A percentile compares a stretch with the other conserved stretches of the same genome.
Conservation (phyloP, 2,113 vertebrate species). For the Dipodomys spectabilis region DNA sequence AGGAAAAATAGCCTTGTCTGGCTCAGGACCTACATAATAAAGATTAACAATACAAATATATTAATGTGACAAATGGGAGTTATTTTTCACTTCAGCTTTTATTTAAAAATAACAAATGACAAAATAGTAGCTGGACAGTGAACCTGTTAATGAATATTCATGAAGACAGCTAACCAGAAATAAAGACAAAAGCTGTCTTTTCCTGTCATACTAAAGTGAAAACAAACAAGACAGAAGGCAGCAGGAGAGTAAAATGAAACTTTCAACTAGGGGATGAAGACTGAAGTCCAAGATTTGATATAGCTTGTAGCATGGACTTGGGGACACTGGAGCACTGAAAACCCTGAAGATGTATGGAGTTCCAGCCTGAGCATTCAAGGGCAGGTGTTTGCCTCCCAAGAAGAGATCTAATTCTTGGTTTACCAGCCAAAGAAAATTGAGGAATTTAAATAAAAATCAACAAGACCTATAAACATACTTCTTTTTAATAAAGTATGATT, state of each 20-base stretch:
- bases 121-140: constrained; percentile 47
- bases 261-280: background rate
- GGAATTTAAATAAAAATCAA: constrained; percentile 49
- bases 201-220: constrained; percentile 61
- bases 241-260: background rate
- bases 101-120: constrained; percentile 61
- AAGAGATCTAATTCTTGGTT: constrained; percentile 49
- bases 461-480: constrained; percentile 29
- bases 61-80: constrained; percentile 43
- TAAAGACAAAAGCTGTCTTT: constrained; percentile 68
- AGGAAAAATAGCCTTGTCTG: constrained; percentile 29
- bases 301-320: background rate
- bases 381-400: constrained; percentile 34
- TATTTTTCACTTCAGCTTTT: constrained; percentile 66
- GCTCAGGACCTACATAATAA: constrained; percentile 32
- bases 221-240: constrained; percentile 49
- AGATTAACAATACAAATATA: constrained; percentile 34
- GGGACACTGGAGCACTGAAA: background rate
- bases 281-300: background rate
- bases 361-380: constrained; percentile 11
- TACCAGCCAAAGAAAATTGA: constrained; percentile 18
- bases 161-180: constrained; percentile 58
- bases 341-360: background rate
- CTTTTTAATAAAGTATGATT: constrained; percentile 34
- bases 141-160: constrained; percentile 64